phyloP scores from a whole-genome alignment of 2,888 invertebrate genomes.

The Catocala fraxini region DNA sequence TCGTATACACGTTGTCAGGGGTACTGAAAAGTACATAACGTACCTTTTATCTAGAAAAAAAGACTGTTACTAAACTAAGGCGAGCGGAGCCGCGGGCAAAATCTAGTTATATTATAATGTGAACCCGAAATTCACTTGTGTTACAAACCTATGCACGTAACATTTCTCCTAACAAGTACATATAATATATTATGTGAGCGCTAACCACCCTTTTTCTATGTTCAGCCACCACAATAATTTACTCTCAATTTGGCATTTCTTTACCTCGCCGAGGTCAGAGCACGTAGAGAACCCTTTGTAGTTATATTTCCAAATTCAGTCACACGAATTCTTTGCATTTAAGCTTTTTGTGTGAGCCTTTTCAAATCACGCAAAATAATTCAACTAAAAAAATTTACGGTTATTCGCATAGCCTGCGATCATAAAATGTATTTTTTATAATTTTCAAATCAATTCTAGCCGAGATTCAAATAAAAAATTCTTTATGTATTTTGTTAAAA shows the following conservation, averaged over 20 bases:
- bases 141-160: not conserved
- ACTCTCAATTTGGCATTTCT: slow-evolving; percentile 16
- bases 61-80: too few species aligned
- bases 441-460: too few species aligned
- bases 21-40: too few species aligned
- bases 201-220: slow-evolving; percentile 3
- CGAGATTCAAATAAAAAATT: not conserved
- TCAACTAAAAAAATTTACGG: not conserved
- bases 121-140: not conserved
- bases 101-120: too few species aligned
- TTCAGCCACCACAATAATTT: slow-evolving; percentile 18
- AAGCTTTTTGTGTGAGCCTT: slow-evolving; percentile 29
- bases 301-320: slow-evolving; percentile 32
- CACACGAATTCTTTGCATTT: slow-evolving; percentile 37
- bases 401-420: too few species aligned
- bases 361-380: slow-evolving; percentile 9
- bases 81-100: too few species aligned
- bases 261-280: slow-evolving; percentile 10
- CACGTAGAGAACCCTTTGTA: slow-evolving; percentile 13
- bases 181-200: not conserved
- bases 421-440: too few species aligned
- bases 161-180: not conserved
- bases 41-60: too few species aligned
- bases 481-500: not conserved
- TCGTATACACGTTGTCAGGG: too few species aligned